Evolutionary conservation across 1,140 invertebrate species (phyloP), one percentile per base, ranked within the genome.

Genomic region (Brachionus rubens): DNA sequence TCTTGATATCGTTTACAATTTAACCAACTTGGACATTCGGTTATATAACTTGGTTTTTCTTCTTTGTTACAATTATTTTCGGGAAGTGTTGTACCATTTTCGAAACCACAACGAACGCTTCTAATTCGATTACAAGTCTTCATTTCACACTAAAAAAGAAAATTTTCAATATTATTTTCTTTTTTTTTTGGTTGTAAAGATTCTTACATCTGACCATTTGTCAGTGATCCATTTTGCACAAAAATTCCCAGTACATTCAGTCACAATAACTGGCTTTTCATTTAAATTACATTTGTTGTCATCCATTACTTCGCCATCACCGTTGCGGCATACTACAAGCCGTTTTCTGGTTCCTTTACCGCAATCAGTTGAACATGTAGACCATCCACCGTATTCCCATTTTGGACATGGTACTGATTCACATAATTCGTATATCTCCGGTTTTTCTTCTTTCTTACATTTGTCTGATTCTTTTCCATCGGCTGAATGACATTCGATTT

Each of bases 161-260:
- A 10, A 50, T 36, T 12, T 50, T 30, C 16, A 30, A 72, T 50
- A 33, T 50, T 21, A 30, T n/a, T 72, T 30, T 36, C 3, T 10
- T 50, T 50, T 30, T 50, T 36, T 54, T 26, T 54, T 59, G 33
- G n/a, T 9, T 59, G 1, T 16, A 16, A n/a, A n/a, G n/a, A n/a
- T n/a, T n/a, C 26, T 72, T 54, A 72, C 68, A 48, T 48, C 46
- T 33, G 68, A 72, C 68, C 68, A 72, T 36, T 54, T 50, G 28
- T 30, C 46, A 54, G 68, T 24, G 10, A 54, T 72, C 68, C 68
- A 72, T 36, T 36, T 50, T 10, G 68, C 46, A 50, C 68, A 72
- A 33, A 50, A 33, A 50, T 36, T 36, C 14, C 68, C 50, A 28
- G 19, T 50, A 21, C 68, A 72, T 33, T 24, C 14, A 21, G 28